Evolutionary conservation across 2,113 vertebrate genomes (phyloP).

Genomic region (Eleginops maclovinus): DNA sequence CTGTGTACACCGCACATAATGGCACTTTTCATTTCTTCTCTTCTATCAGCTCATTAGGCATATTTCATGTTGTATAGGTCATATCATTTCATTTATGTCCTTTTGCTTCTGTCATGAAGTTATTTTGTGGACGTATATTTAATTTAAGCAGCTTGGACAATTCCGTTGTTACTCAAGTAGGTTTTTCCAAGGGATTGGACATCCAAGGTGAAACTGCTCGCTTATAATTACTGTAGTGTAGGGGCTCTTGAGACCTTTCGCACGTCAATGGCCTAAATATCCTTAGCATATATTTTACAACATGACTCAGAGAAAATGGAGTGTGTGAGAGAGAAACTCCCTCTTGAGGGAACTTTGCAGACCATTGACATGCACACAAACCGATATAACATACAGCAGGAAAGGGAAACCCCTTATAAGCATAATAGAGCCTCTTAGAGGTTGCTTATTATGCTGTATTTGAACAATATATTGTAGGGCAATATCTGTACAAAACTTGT

Average conservation of each 20-base stretch:
- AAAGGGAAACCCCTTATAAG: no score
- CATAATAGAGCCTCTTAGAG: no score
- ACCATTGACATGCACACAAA: background rate
- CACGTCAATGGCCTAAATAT: background rate
- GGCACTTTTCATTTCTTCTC: background rate
- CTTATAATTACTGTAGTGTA: background rate
- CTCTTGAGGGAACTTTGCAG: background rate
- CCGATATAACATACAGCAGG: no score
- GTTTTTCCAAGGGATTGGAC: background rate
- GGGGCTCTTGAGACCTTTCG: background rate
- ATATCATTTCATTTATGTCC: background rate
- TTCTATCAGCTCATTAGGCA: background rate
- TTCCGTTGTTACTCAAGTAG: background rate
- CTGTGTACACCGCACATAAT: background rate
- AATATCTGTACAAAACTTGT: no score
- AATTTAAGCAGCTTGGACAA: background rate
- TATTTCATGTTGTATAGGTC: background rate
- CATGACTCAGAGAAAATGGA: no score
- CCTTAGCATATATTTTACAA: no score
- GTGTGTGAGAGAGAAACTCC: no score
- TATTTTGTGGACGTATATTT: background rate
- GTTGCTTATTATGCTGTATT: no score
- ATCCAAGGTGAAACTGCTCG: background rate
- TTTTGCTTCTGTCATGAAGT: background rate
- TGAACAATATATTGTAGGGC: no score